A percentile compares a stretch with the other conserved stretches of the same genome.
These are phyloP conservation scores for Yponomeuta evonymella DNA, from an alignment of 2,888 invertebrate species.

Conservation along the genomic window DNA sequence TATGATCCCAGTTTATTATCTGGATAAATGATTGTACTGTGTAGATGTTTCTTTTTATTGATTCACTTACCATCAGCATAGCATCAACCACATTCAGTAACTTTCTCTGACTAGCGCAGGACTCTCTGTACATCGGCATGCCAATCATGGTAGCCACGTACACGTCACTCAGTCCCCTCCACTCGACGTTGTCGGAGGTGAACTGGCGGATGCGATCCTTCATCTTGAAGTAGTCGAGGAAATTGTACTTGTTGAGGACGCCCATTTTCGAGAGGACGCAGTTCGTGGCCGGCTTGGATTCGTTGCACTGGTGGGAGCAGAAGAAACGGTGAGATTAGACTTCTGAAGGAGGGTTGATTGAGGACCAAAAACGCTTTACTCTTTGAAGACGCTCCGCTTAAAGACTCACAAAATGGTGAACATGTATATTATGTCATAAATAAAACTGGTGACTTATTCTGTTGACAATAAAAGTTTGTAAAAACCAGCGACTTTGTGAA, in stretches of 20 bases:
- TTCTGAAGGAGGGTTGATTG: not conserved
- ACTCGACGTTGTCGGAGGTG: constrained; percentile 29
- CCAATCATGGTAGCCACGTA: constrained; percentile 40
- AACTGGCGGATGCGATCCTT: constrained; percentile 47
- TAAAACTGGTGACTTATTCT: too few relatives aligned
- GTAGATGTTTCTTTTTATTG: not conserved
- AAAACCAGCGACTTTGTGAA: too few relatives aligned
- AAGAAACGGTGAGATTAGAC: too few relatives aligned
- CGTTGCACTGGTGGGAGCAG: constrained; percentile 45
- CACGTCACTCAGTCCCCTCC: constrained; percentile 33
- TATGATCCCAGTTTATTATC: too few relatives aligned
- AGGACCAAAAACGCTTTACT: too few relatives aligned
- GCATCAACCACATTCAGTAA: constrained; percentile 56
- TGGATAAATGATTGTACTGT: too few relatives aligned
- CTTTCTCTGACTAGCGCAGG: constrained; percentile 55
- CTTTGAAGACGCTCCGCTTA: too few relatives aligned
- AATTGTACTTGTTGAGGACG: constrained; percentile 53
- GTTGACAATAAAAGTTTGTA: too few relatives aligned
- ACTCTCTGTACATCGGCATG: constrained; percentile 43
- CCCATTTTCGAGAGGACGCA: constrained; percentile 57
- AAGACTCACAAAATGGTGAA: too few relatives aligned
- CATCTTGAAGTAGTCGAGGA: constrained; percentile 62
- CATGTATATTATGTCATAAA: too few relatives aligned
- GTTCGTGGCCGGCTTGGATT: constrained; percentile 39
- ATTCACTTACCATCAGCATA: constrained; percentile 51